These are phyloP conservation scores for Nematostella vectensis DNA, from an alignment of 92 coral and sea anemone genomes.

Conservation along the genomic window DNA sequence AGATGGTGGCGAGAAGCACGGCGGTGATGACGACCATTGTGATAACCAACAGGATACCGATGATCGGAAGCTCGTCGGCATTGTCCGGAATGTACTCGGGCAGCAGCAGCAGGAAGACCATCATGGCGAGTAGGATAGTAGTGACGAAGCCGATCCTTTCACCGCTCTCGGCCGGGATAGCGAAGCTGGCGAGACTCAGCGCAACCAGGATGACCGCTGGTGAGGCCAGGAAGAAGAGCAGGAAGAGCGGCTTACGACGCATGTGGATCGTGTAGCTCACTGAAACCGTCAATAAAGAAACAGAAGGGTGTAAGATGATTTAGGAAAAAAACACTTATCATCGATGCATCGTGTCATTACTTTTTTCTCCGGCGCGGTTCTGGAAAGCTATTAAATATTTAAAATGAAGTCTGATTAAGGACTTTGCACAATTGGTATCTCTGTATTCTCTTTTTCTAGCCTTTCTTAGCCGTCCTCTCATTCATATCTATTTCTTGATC, in stretches of 20 bases:
- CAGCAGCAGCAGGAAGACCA: conserved; percentile 57
- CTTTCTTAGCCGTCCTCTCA: too few relatives aligned
- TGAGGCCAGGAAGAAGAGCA: conserved; percentile 36
- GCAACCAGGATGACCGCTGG: conserved; percentile 41
- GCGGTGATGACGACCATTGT: conserved; percentile 33
- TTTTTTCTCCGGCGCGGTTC: too few relatives aligned
- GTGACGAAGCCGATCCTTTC: conserved; percentile 70
- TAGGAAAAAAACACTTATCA: too few relatives aligned
- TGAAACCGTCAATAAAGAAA: too few relatives aligned
- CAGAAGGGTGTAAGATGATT: too few relatives aligned
- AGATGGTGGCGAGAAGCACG: conserved; percentile 38
- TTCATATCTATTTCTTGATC: too few relatives aligned
- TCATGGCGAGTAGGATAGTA: conserved; percentile 59
- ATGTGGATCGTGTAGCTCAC: conserved; percentile 27
- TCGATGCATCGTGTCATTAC: too few relatives aligned
- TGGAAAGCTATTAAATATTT: too few relatives aligned
- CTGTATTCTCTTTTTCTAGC: too few relatives aligned
- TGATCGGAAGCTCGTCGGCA: conserved; percentile 46
- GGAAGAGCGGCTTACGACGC: conserved; percentile 39
- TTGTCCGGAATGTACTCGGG: conserved; percentile 48
- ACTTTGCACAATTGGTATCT: too few relatives aligned
- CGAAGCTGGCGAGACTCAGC: conserved; percentile 45
- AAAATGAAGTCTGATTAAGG: too few relatives aligned
- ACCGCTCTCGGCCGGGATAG: conserved; percentile 64
- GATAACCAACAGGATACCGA: conserved; percentile 30